These are phyloP conservation scores for Acronicta leporina DNA, from an alignment of 2,888 invertebrate genomes.

Conservation along the genomic window DNA sequence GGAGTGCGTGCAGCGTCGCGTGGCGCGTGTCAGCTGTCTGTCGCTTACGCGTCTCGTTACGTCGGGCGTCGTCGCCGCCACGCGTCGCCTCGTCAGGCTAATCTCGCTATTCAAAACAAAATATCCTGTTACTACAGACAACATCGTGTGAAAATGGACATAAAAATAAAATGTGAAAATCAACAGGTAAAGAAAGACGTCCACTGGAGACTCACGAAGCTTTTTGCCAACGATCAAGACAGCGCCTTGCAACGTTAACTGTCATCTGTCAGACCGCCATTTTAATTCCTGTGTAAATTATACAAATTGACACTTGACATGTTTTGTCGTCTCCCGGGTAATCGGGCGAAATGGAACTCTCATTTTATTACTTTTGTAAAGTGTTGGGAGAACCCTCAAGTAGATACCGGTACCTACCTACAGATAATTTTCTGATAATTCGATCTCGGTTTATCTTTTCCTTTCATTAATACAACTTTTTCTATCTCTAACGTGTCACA, in stretches of 20 bases:
- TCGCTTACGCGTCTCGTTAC: constrained; percentile 83
- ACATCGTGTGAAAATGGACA: constrained; percentile 58
- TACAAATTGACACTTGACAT: constrained; percentile 86
- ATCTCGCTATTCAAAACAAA: constrained; percentile 76
- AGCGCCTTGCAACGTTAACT: constrained; percentile 70
- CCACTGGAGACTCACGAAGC: constrained; percentile 50
- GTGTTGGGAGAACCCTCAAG: constrained; percentile 62
- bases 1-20: constrained; percentile 59
- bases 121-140: constrained; percentile 71
- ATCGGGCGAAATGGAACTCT: constrained; percentile 79
- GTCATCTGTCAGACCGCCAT: constrained; percentile 83
- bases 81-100: constrained; percentile 70
- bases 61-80: constrained; percentile 65
- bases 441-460: constrained; percentile 39
- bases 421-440: constrained; percentile 33
- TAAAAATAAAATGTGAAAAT: constrained; percentile 58
- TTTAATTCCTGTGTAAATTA: constrained; percentile 84
- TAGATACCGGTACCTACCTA: not conserved
- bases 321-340: constrained; percentile 85
- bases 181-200: constrained; percentile 60
- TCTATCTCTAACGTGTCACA: constrained; percentile 8
- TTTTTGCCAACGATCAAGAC: constrained; percentile 46
- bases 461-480: constrained; percentile 49
- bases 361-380: constrained; percentile 77
- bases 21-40: constrained; percentile 77